These are phyloP conservation scores for Sebastes hubbsi DNA, from an alignment of 2,797 vertebrate genomes.

Conservation along the genomic window DNA sequence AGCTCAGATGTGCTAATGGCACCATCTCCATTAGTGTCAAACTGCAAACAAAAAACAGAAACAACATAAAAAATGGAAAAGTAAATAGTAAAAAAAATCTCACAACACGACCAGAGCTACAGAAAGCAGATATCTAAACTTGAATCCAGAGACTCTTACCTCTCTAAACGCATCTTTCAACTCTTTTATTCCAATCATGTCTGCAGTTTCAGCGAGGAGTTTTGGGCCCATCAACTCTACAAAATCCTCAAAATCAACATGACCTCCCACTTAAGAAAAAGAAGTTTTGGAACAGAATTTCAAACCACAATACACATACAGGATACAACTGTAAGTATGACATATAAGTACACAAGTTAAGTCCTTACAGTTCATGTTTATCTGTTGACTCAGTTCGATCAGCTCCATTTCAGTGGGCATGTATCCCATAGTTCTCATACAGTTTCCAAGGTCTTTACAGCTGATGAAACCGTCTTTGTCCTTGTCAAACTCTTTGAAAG, in stretches of 20 bases:
- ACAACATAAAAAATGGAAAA: neutral
- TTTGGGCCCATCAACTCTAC: slow-evolving; percentile 98
- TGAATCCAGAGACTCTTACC: slow-evolving; percentile 77
- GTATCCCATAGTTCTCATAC: slow-evolving; percentile 99
- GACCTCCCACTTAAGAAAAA: slow-evolving; percentile 89
- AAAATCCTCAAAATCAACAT: slow-evolving; percentile 98
- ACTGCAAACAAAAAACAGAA: slow-evolving; percentile 76
- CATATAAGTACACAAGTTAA: neutral
- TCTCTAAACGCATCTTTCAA: slow-evolving; percentile 95
- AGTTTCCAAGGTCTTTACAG: slow-evolving; percentile 97
- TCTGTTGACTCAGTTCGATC: slow-evolving; percentile 96
- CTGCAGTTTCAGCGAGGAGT: slow-evolving; percentile 95
- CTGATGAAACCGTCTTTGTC: slow-evolving; percentile 98
- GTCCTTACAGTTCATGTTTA: slow-evolving; percentile 97
- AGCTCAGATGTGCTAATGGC: slow-evolving; percentile 96
- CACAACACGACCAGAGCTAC: neutral
- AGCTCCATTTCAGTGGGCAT: slow-evolving; percentile 99
- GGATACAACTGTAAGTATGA: neutral
- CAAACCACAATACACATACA: neutral
- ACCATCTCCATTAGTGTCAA: slow-evolving; percentile 97
- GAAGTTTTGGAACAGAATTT: slow-evolving; percentile 8
- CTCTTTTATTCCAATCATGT: slow-evolving; percentile 98
- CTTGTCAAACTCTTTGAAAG: slow-evolving; percentile 97
- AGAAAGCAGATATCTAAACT: neutral
- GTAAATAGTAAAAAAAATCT: neutral